Evolutionary conservation across 2,113 vertebrate species (phyloP).

Genomic region (Otus sunia): DNA sequence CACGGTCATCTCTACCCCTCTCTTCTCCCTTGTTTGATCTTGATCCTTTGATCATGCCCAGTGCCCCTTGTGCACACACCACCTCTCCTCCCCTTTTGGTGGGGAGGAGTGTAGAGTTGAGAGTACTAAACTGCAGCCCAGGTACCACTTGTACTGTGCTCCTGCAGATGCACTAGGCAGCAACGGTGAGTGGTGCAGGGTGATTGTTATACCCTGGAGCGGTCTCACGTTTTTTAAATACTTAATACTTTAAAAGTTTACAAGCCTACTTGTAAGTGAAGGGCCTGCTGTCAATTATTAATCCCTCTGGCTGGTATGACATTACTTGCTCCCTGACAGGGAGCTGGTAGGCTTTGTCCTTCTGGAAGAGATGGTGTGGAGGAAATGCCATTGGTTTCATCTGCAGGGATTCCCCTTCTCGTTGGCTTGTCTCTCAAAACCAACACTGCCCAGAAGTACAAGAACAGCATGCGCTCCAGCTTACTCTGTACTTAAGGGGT

Average conservation of each 20-base stretch:
- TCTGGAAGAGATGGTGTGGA: background rate
- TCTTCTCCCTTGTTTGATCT: background rate
- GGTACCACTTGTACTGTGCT: background rate
- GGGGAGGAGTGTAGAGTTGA: accelerated
- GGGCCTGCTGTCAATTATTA: conserved; percentile 32
- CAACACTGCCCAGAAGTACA: background rate
- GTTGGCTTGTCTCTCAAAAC: conserved; percentile 12
- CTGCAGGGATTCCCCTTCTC: background rate
- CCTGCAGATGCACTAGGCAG: background rate
- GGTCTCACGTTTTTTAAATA: conserved; percentile 20
- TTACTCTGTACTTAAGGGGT: background rate
- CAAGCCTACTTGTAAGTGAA: background rate
- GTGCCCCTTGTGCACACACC: too few species aligned
- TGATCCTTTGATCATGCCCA: background rate
- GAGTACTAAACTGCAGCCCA: background rate
- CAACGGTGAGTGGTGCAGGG: background rate
- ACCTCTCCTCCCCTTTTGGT: background rate
- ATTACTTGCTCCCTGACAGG: background rate
- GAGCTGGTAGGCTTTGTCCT: background rate
- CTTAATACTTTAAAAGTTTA: conserved; percentile 47
- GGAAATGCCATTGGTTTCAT: background rate
- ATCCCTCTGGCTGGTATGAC: background rate
- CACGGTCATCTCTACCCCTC: background rate
- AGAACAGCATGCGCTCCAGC: background rate
- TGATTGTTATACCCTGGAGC: background rate